Conservation (phyloP, 2,888 invertebrate genomes). For the Lasioglossum leucozonium region DNA sequence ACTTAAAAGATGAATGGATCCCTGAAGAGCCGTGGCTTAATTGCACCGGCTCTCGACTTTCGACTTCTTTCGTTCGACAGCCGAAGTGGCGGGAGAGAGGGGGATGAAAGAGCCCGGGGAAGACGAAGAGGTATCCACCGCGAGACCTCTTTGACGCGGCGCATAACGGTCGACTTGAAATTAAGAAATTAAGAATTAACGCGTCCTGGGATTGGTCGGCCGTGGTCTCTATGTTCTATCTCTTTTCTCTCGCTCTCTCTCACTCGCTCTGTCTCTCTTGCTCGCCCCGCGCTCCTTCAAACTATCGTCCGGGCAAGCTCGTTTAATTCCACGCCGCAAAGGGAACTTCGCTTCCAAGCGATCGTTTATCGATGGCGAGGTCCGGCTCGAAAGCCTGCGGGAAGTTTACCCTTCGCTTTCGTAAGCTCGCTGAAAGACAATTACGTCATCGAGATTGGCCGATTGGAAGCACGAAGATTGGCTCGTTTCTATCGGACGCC, state of each 20-base stretch:
- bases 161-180: constrained; percentile 78
- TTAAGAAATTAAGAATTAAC: constrained; percentile 82
- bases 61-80: constrained; percentile 74
- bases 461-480: constrained; percentile 59
- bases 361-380: constrained; percentile 62
- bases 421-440: constrained; percentile 57
- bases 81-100: constrained; percentile 53
- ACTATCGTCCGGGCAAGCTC: constrained; percentile 56
- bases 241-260: background rate
- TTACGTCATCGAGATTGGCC: constrained; percentile 63
- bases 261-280: background rate
- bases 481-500: constrained; percentile 38
- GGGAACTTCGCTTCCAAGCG: constrained; percentile 55
- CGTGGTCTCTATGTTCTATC: constrained; percentile 27
- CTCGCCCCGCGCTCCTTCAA: constrained; percentile 11
- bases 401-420: constrained; percentile 53
- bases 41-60: constrained; percentile 80
- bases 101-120: constrained; percentile 22
- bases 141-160: constrained; percentile 73
- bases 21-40: constrained; percentile 78
- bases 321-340: constrained; percentile 63
- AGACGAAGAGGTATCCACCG: constrained; percentile 30
- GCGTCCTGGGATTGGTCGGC: constrained; percentile 73
- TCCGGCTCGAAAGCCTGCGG: constrained; percentile 33
- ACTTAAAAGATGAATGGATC: constrained; percentile 81